Evolutionary conservation across 2,888 invertebrate species (phyloP).

Genomic region (Drosophila merina): DNA sequence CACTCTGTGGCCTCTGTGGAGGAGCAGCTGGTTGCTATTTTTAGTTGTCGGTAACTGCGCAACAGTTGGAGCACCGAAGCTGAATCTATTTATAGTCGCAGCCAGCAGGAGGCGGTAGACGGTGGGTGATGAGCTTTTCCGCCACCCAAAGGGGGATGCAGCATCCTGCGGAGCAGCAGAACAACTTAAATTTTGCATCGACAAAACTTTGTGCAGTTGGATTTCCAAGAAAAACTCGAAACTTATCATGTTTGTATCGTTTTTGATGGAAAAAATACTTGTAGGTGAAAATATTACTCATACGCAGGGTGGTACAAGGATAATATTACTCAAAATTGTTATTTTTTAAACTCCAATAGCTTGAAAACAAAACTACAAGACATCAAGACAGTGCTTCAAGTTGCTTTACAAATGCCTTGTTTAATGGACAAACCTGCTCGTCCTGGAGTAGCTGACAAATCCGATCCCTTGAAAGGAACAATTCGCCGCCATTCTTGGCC

Average conservation of each 20-base stretch:
- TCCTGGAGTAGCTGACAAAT: slow-evolving; percentile 18
- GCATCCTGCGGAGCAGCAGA: neutral
- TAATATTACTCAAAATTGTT: too few relatives aligned
- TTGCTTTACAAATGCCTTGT: slow-evolving; percentile 1
- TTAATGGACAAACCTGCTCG: slow-evolving; percentile 36
- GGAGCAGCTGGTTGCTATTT: slow-evolving; percentile 43
- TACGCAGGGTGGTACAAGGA: slow-evolving; percentile 1
- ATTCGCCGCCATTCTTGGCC: slow-evolving; percentile 32
- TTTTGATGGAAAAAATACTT: too few relatives aligned
- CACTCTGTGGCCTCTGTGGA: slow-evolving; percentile 10
- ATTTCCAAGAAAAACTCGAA: too few relatives aligned
- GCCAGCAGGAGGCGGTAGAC: too few relatives aligned
- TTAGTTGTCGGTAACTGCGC: slow-evolving; percentile 46
- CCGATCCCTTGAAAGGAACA: slow-evolving; percentile 14
- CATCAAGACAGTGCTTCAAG: too few relatives aligned
- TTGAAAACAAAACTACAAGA: too few relatives aligned
- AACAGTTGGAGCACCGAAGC: slow-evolving; percentile 38
- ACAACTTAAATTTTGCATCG: slow-evolving; percentile 16
- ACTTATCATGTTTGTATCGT: too few relatives aligned
- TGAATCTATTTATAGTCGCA: slow-evolving; percentile 32
- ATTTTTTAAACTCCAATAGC: too few relatives aligned
- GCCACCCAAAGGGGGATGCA: neutral
- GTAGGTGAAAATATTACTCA: slow-evolving; percentile 4
- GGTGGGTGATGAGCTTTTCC: neutral
- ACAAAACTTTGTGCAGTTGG: slow-evolving; percentile 18